phyloP scores from a whole-genome alignment of 2,113 vertebrate genomes.

The Chelonoidis abingdonii region DNA sequence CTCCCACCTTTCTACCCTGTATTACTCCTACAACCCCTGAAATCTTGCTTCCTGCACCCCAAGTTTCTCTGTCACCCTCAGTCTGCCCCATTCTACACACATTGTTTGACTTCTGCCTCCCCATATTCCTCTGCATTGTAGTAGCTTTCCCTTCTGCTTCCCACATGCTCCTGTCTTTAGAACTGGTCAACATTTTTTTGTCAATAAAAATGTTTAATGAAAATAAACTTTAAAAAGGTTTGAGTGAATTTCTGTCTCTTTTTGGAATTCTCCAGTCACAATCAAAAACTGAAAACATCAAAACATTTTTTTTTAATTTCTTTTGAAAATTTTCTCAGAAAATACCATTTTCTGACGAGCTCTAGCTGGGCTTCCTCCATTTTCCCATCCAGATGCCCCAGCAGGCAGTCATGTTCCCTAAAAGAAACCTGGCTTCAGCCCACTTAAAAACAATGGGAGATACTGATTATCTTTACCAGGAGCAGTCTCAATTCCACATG shows the following conservation, averaged over 20 bases:
- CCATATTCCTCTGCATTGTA: neutral
- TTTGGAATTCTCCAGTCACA: constrained; percentile 48
- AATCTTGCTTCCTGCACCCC: neutral
- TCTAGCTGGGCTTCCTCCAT: neutral
- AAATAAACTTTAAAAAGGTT: constrained; percentile 61
- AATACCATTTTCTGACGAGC: neutral
- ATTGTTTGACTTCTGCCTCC: rapidly evolving
- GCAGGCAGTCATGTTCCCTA: neutral
- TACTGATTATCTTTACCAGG: rapidly evolving
- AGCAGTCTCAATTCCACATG: rapidly evolving
- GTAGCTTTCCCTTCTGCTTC: neutral
- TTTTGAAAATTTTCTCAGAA: neutral
- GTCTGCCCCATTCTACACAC: rapidly evolving
- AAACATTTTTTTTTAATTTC: neutral
- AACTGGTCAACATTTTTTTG: constrained; percentile 45
- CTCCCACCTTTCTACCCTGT: neutral
- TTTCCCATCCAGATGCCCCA: rapidly evolving
- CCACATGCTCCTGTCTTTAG: constrained; percentile 21
- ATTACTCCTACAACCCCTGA: neutral
- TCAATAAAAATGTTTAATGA: constrained; percentile 62
- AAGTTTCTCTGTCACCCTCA: rapidly evolving
- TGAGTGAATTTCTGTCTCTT: constrained; percentile 51
- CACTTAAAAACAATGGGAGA: neutral
- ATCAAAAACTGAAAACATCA: constrained; percentile 60
- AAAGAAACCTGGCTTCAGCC: rapidly evolving